A percentile compares a stretch with the other conserved stretches of the same genome.
phyloP scores from a whole-genome alignment of 2,888 invertebrate species.

The Calephelis perditalis region DNA sequence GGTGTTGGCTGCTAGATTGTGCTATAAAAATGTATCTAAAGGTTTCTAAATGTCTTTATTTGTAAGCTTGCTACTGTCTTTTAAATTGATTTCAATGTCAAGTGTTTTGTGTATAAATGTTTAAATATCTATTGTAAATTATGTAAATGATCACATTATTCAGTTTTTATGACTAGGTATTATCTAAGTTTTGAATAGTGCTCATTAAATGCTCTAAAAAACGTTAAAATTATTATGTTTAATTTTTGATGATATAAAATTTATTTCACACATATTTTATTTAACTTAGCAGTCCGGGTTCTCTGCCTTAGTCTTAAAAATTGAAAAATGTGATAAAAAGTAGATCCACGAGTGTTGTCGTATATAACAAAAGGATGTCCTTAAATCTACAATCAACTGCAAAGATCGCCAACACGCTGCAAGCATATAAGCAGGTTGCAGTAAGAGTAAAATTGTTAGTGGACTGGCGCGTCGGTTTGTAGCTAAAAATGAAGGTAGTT shows the following conservation, averaged over 20 bases:
- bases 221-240: too few relatives aligned
- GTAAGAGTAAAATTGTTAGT: conserved; percentile 14
- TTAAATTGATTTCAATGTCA: conserved; percentile 39
- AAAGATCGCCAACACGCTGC: conserved; percentile 69
- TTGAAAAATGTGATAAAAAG: conserved; percentile 39
- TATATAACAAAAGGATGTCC: conserved; percentile 48
- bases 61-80: conserved; percentile 58
- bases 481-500: conserved; percentile 7
- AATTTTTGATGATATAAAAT: too few relatives aligned
- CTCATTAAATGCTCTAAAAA: too few relatives aligned
- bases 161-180: conserved; percentile 20
- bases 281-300: not conserved
- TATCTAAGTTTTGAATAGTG: too few relatives aligned
- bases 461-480: conserved; percentile 15
- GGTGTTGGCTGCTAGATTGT: conserved; percentile 70
- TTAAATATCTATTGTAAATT: conserved; percentile 30
- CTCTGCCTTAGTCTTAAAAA: conserved; percentile 22
- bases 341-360: conserved; percentile 70
- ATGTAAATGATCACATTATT: conserved; percentile 36
- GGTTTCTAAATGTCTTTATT: conserved; percentile 42
- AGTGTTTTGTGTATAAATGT: conserved; percentile 34
- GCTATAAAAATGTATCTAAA: conserved; percentile 32
- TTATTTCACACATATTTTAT: too few relatives aligned
- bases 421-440: conserved; percentile 48
- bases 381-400: conserved; percentile 30